Conservation (phyloP, 2,113 vertebrate genomes). For the Arenaria interpres region DNA sequence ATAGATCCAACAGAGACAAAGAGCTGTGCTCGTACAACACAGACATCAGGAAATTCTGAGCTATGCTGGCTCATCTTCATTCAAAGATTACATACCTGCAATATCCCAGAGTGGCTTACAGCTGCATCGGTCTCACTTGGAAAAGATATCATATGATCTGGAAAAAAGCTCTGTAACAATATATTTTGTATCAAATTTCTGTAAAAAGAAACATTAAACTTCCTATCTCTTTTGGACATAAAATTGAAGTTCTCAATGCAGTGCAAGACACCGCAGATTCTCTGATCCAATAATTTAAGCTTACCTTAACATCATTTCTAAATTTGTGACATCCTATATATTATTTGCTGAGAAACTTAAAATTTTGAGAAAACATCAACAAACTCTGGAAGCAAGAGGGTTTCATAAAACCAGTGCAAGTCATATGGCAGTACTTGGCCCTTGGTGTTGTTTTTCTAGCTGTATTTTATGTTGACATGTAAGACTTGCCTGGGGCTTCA, state of each 20-base stretch:
- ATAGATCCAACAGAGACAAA: neutral
- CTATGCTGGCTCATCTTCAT: neutral
- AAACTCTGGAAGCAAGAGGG: neutral
- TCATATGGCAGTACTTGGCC: neutral
- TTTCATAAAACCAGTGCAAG: neutral
- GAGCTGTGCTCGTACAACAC: neutral
- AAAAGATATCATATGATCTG: slow-evolving; percentile 94
- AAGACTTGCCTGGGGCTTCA: neutral
- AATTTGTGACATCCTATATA: neutral
- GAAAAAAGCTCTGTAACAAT: slow-evolving; percentile 90
- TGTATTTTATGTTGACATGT: neutral
- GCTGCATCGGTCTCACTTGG: slow-evolving; percentile 84
- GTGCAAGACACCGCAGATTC: neutral
- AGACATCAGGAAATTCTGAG: neutral
- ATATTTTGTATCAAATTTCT: slow-evolving; percentile 39
- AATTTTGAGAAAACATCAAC: neutral
- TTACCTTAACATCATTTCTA: neutral
- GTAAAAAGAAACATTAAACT: neutral
- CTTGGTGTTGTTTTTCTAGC: neutral
- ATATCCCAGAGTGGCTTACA: slow-evolving; percentile 84
- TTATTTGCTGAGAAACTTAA: neutral
- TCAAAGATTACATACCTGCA: slow-evolving; percentile 83
- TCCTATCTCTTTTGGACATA: neutral
- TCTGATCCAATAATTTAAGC: neutral
- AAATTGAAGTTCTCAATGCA: neutral